Base-by-base conservation (phyloP, 2,797 vertebrate genomes). In the Acropternis orthonyx region DNA sequence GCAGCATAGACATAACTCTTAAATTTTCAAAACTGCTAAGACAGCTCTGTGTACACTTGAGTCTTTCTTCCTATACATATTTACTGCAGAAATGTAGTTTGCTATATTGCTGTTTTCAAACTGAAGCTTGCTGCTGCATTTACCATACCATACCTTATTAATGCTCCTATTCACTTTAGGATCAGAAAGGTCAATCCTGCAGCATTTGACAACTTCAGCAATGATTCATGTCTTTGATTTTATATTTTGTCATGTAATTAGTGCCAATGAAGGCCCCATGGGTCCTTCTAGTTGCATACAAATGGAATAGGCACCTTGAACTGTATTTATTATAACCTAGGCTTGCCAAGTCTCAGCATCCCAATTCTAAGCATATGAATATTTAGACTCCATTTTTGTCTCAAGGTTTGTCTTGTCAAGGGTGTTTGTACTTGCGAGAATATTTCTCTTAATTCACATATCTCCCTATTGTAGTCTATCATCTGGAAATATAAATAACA, bases 1-100 rank as follows among this genome's bases (percentile, higher is more conserved):
- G 81, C 56, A 54, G 19, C 54, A 55, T 12, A 94, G 71, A 56
- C 49, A 36, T 82, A 85, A 85, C 24, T 85, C 41, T 85, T 65
- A 62, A 5, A 55, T 71, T 93, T 94, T 62, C 58, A 83, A 92
- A 94, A 88, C 52, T 80, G 34, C 46, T 80, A 92, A 92, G 73
- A 73, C 65, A 91, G 69, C 51, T 88, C 30, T 72, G 19, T 75
- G 46, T 78, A 44, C 54, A 6, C 86, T 90, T 17, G 30, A 66
- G n/a, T 79, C 51, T 89, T 92, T 91, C 67, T 81, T 94, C 46
- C 54, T 52, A 21, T 37, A 26, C 7, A 26, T 39, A 68, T 23
- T 73, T 73, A 73, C 30, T 85, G 59, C 24, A 92, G 75, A 92
- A 93, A 83, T 85, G 65, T 32, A 48, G 32, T 18, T 30, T 46